These are phyloP conservation scores for Ochlodes sylvanus DNA, from an alignment of 2,888 invertebrate species.

Conservation along the genomic window DNA sequence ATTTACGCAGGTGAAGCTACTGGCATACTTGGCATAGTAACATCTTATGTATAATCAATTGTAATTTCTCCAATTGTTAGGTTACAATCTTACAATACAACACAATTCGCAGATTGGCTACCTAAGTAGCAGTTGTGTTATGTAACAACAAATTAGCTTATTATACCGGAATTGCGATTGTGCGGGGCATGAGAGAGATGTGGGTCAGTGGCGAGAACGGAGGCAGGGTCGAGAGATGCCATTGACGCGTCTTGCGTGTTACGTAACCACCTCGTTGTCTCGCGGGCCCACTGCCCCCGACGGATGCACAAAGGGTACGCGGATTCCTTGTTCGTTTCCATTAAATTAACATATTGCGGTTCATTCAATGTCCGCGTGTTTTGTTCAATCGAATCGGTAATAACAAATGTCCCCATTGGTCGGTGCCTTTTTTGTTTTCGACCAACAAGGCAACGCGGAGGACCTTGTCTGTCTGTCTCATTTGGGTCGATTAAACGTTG, in stretches of 20 bases:
- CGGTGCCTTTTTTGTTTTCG: not conserved
- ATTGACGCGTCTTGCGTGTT: conserved; percentile 74
- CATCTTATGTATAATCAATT: too few relatives aligned
- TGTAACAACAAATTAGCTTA: conserved; percentile 57
- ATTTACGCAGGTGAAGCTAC: too few relatives aligned
- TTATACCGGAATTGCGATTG: conserved; percentile 74
- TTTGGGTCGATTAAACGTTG: not conserved
- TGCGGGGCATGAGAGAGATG: conserved; percentile 67
- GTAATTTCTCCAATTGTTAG: too few relatives aligned
- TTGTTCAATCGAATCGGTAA: not conserved
- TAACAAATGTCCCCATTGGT: not conserved
- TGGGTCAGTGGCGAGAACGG: conserved; percentile 82
- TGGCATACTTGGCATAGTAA: too few relatives aligned
- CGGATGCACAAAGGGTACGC: conserved; percentile 27
- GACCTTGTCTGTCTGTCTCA: not conserved
- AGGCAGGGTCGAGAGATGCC: conserved; percentile 80
- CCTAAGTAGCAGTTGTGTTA: conserved; percentile 56
- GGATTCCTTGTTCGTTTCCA: not conserved
- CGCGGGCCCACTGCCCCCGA: conserved; percentile 47
- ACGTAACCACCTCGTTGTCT: conserved; percentile 76
- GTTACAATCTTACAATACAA: not conserved
- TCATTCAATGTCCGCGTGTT: conserved; percentile 4
- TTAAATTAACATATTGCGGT: conserved; percentile 22
- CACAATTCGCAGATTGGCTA: not conserved
- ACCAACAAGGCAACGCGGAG: not conserved